phyloP scores from a whole-genome alignment of 2,888 invertebrate species.

The Tenthredo livida region DNA sequence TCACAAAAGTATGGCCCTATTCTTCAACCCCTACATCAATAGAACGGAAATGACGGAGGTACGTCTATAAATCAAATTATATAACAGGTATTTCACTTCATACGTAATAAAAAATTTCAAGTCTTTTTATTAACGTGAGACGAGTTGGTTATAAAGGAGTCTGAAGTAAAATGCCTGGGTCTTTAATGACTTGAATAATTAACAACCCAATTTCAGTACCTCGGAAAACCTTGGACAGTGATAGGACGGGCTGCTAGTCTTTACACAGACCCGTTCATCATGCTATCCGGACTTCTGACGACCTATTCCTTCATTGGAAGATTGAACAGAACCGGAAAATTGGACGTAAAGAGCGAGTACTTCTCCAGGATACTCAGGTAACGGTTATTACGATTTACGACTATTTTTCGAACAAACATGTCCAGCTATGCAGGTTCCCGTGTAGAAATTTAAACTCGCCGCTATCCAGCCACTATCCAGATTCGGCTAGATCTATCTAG shows the following conservation, averaged over 20 bases:
- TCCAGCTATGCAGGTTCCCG: too few species aligned
- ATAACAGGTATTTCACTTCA: neutral
- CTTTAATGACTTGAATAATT: neutral
- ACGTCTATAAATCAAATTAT: conserved; percentile 57
- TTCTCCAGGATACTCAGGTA: conserved; percentile 82
- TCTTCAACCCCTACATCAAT: conserved; percentile 84
- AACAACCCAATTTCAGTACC: conserved; percentile 75
- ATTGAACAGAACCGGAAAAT: conserved; percentile 79
- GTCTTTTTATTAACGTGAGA: neutral
- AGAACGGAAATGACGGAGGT: conserved; percentile 85
- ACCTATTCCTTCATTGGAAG: conserved; percentile 83
- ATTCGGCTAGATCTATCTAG: too few species aligned
- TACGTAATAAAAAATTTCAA: neutral
- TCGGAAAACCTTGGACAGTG: conserved; percentile 84
- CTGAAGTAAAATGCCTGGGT: neutral
- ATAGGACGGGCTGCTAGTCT: conserved; percentile 85
- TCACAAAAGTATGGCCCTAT: conserved; percentile 87
- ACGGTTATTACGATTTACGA: neutral
- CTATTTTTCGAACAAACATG: neutral
- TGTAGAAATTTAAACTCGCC: too few species aligned
- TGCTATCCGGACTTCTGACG: conserved; percentile 85
- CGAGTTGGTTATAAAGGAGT: neutral
- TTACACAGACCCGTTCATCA: conserved; percentile 86
- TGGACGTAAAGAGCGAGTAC: conserved; percentile 83
- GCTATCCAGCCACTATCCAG: too few species aligned